These are phyloP conservation scores for Enchytraeus crypticus DNA, from an alignment of 2,888 invertebrate species.

Conservation along the genomic window DNA sequence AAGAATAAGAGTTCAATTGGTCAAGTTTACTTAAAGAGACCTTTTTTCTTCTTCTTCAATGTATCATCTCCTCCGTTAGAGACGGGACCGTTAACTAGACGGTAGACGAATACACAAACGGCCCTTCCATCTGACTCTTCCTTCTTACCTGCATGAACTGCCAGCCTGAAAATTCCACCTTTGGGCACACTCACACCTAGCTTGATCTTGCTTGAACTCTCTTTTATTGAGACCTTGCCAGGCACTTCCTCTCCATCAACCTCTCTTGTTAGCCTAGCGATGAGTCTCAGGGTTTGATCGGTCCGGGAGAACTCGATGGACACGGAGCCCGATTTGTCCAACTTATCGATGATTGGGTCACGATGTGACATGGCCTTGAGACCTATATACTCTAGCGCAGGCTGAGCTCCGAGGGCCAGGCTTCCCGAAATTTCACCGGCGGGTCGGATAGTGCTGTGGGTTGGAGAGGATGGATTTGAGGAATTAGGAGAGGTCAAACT, in stretches of 20 bases:
- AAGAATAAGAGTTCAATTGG: not conserved
- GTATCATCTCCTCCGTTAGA: conserved; percentile 7
- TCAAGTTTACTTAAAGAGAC: conserved; percentile 6
- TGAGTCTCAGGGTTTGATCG: conserved; percentile 34
- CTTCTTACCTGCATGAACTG: conserved; percentile 39
- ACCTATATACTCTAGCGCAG: conserved; percentile 37
- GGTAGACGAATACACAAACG: conserved; percentile 42
- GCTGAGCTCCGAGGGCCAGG: conserved; percentile 35
- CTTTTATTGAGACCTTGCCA: conserved; percentile 36
- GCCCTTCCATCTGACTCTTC: conserved; percentile 33
- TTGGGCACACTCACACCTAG: conserved; percentile 31
- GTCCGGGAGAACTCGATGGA: conserved; percentile 37
- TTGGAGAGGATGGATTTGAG: not conserved
- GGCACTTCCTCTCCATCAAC: conserved; percentile 42
- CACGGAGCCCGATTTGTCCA: conserved; percentile 31
- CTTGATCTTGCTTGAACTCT: conserved; percentile 26
- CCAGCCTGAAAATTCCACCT: conserved; percentile 43
- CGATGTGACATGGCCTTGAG: conserved; percentile 36
- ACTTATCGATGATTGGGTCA: conserved; percentile 37
- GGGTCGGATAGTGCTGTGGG: not conserved
- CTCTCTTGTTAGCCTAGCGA: conserved; percentile 41
- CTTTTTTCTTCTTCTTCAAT: conserved; percentile 19
- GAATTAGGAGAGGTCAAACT: too few relatives aligned
- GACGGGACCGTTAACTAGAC: conserved; percentile 34
- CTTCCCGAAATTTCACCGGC: not conserved